Evolutionary conservation across 2,797 vertebrate species (phyloP).

Genomic region (Tympanoctomys barrerae): DNA sequence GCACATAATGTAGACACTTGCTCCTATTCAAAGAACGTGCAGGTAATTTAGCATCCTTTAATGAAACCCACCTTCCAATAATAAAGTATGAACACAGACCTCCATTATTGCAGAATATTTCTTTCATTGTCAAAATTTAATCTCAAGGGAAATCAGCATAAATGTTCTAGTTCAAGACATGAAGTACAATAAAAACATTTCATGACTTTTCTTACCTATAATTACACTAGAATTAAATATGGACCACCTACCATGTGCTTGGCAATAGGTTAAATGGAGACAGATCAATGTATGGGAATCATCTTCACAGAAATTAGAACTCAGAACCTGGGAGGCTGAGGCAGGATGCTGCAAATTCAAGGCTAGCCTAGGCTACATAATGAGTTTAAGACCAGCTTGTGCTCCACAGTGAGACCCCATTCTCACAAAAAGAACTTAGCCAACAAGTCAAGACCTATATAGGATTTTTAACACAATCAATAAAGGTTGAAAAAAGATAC

Average conservation of each 20-base stretch:
- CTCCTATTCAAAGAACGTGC: slow-evolving; percentile 70
- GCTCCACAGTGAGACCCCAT: neutral
- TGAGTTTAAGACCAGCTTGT: neutral
- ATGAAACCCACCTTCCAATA: slow-evolving; percentile 56
- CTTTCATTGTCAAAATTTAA: slow-evolving; percentile 79
- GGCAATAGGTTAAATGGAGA: neutral
- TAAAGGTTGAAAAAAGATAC: neutral
- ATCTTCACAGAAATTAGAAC: slow-evolving; percentile 55
- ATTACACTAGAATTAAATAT: slow-evolving; percentile 34
- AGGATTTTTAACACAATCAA: slow-evolving; percentile 21
- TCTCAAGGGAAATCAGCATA: slow-evolving; percentile 76
- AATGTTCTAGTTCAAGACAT: slow-evolving; percentile 65
- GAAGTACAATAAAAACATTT: slow-evolving; percentile 54
- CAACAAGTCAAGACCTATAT: slow-evolving; percentile 31
- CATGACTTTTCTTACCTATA: neutral
- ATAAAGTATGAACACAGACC: slow-evolving; percentile 67
- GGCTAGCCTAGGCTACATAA: neutral
- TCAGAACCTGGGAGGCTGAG: neutral
- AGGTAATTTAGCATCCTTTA: slow-evolving; percentile 68
- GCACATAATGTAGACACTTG: slow-evolving; percentile 12
- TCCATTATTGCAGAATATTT: slow-evolving; percentile 61
- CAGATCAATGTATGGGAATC: neutral
- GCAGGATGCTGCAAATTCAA: neutral
- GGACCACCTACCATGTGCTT: slow-evolving; percentile 8
- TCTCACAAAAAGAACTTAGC: neutral